Evolutionary conservation across 2,797 vertebrate genomes (phyloP), one percentile per base, ranked within the genome.

Genomic region (Cephalopachus bancanus): DNA sequence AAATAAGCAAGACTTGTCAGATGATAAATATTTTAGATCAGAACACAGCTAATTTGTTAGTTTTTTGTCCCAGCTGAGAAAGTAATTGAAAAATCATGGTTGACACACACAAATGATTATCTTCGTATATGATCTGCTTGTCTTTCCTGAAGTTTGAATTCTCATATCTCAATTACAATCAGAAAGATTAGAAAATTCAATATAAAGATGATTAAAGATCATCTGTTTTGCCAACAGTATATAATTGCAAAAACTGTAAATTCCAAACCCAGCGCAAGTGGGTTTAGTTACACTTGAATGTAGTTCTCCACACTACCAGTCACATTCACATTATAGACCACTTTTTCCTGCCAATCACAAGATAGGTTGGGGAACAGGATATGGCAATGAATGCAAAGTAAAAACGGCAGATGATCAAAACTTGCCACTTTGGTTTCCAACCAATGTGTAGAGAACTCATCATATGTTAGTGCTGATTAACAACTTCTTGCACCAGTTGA

Each of bases 1-100:
- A 98, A 97, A 98, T 92, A 97, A 97, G 89, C 17, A 20, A 37
- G 67, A 80, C 93, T 98, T 97, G 95, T 83, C 96, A 98, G 97
- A 96, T 79, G 96, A 97, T 98, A 98, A 97, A 97, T 97, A 44
- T 97, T 86, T 98, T 97, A 88, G 37, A 97, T 96, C 95, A 97
- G 86, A 97, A 96, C 37, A 93, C 69, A 97, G 94, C 0, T 1
- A 97, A 81, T 97, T 94, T 97, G 96, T 97, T 78, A 51, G 86
- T 83, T 93, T 97, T 97, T 97, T 97, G 51, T 98, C 96, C 97
- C 97, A 98, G 94, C 97, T 98, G 97, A 96, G 98, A 64, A 0
- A 92, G 89, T 98, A 98, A 98, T 98, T 98, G 97, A 98, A 98
- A 98, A 98, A 98, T 97, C 95, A 97, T 62, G 72, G 94, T 97